Evolutionary conservation across 2,113 vertebrate species (phyloP).

Genomic region (Labeo catla): DNA sequence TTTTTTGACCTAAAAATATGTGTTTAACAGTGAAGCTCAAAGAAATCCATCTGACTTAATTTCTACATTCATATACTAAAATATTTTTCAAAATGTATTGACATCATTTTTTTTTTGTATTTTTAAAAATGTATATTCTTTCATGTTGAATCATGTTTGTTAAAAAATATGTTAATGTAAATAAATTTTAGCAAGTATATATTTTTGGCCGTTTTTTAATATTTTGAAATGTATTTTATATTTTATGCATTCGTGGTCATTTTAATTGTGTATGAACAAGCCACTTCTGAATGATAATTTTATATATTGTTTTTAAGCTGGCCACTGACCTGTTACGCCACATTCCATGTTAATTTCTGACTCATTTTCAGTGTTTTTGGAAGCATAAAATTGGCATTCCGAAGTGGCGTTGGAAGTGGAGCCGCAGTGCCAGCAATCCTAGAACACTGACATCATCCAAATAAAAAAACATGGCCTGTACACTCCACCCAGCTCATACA

Average conservation of each 20-base stretch:
- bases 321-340: not conserved
- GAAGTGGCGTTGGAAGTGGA: slow-evolving; percentile 54
- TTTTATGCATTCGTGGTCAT: not conserved
- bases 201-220: too few species aligned
- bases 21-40: not conserved
- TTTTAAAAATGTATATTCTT: too few species aligned
- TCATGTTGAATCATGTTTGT: too few species aligned
- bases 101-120: too few species aligned
- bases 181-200: too few species aligned
- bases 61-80: not conserved
- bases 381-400: slow-evolving; percentile 10
- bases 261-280: not conserved
- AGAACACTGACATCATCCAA: slow-evolving; percentile 71
- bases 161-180: too few species aligned
- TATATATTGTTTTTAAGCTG: slow-evolving; percentile 46
- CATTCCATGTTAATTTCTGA: not conserved
- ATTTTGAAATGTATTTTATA: too few species aligned
- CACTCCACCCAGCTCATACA: slow-evolving; percentile 67
- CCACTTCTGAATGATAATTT: slow-evolving; percentile 36
- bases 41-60: not conserved
- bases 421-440: slow-evolving; percentile 62
- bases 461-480: slow-evolving; percentile 65
- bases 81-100: too few species aligned
- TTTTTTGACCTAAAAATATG: too few species aligned
- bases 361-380: slow-evolving; percentile 18